Conservation (phyloP, 2,113 vertebrate species). For the Pseudorhombus dupliciocellatus region DNA sequence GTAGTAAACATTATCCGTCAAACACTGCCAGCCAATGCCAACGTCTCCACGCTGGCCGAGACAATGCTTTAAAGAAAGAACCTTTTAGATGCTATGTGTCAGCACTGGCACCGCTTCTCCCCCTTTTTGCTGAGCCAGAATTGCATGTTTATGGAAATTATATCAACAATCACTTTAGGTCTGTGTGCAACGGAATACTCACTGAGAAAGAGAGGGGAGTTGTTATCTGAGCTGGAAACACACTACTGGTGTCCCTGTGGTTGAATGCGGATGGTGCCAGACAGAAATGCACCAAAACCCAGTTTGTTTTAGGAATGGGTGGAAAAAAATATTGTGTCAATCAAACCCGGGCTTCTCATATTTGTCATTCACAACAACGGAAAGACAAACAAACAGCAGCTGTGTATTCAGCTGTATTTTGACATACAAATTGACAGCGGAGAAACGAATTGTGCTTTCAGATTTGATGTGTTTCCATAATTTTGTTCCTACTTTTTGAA, state of each 20-base stretch:
- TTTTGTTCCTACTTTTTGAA: neutral
- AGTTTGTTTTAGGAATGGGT: constrained; percentile 24
- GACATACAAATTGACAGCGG: neutral
- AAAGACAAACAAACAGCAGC: neutral
- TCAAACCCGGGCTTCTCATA: constrained; percentile 20
- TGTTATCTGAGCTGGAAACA: constrained; percentile 28
- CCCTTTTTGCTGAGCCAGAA: constrained; percentile 15
- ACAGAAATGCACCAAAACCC: constrained; percentile 1
- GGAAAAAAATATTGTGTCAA: constrained; percentile 22
- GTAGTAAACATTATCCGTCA: constrained; percentile 39
- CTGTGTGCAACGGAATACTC: neutral
- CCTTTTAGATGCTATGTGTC: neutral
- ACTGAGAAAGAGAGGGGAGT: constrained; percentile 4
- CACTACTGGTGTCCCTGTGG: constrained; percentile 3
- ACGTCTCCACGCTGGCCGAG: constrained; percentile 1
- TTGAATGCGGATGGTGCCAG: constrained; percentile 18
- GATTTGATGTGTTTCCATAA: neutral
- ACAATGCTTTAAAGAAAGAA: neutral
- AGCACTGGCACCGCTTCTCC: constrained; percentile 2
- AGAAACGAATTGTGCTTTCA: neutral
- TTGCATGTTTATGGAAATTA: constrained; percentile 40
- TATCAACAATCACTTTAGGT: constrained; percentile 28
- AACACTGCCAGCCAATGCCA: neutral
- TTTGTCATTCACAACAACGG: constrained; percentile 7
- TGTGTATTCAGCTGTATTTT: constrained; percentile 6